A percentile compares a stretch with the other conserved stretches of the same genome.
These are phyloP conservation scores for Ciona savignyi DNA, from an alignment of 23 tunicate genomes.

Conservation along the genomic window DNA sequence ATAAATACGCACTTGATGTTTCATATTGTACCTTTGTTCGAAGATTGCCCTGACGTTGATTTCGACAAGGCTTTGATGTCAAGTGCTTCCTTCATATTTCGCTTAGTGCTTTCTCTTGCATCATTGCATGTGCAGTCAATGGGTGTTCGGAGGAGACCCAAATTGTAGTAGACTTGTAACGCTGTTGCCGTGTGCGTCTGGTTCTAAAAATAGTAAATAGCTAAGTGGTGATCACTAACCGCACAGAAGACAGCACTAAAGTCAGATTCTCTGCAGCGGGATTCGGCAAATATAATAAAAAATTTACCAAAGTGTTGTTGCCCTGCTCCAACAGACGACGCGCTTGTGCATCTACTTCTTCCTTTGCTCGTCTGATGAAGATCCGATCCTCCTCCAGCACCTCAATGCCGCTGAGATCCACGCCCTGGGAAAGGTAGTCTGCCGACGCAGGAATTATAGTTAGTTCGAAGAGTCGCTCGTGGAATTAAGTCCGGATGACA, in stretches of 20 bases:
- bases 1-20: neutral
- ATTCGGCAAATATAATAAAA: no score
- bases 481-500: no score
- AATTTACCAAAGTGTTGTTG: slow-evolving; percentile 36
- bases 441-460: no score
- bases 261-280: no score
- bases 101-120: slow-evolving; percentile 6
- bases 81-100: slow-evolving; percentile 54
- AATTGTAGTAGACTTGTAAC: slow-evolving; percentile 84
- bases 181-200: slow-evolving; percentile 88
- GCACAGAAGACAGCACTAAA: no score
- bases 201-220: no score
- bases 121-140: slow-evolving; percentile 33
- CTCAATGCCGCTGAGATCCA: slow-evolving; percentile 78
- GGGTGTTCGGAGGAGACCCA: slow-evolving; percentile 48
- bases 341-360: slow-evolving; percentile 77
- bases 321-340: slow-evolving; percentile 86
- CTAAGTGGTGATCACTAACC: no score
- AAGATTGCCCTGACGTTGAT: neutral
- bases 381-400: slow-evolving; percentile 65
- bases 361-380: slow-evolving; percentile 63
- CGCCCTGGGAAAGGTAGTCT: slow-evolving; percentile 84
- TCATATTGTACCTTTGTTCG: neutral
- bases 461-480: no score
- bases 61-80: slow-evolving; percentile 13